Evolutionary conservation across 2,888 invertebrate species (phyloP).

Genomic region (Ochropleura leucogaster): DNA sequence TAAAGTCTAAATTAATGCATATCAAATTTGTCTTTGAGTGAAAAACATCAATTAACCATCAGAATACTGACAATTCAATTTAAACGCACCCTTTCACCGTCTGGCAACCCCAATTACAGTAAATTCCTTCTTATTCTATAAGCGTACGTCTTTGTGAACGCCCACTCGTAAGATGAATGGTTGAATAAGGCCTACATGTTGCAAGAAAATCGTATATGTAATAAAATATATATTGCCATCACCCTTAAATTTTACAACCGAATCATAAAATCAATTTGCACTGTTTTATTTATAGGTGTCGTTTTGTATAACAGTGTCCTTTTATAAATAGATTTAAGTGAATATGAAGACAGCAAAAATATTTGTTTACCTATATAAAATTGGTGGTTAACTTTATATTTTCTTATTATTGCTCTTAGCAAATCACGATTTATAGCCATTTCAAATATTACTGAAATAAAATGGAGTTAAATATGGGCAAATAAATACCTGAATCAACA

Average conservation of each 20-base stretch:
- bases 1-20: neutral
- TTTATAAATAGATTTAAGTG: neutral
- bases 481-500: neutral
- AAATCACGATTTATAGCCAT: neutral
- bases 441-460: neutral
- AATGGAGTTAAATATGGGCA: neutral
- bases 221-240: conserved; percentile 68
- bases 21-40: neutral
- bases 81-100: conserved; percentile 3
- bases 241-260: conserved; percentile 61
- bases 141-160: conserved; percentile 68
- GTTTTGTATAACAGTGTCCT: neutral
- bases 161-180: conserved; percentile 60
- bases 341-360: neutral
- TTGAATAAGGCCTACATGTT: conserved; percentile 63
- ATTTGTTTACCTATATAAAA: too few species aligned
- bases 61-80: neutral
- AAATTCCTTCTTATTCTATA: conserved; percentile 68
- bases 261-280: conserved; percentile 32
- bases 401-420: neutral
- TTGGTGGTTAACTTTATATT: too few species aligned
- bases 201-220: conserved; percentile 63
- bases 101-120: conserved; percentile 63
- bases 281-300: neutral
- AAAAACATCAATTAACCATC: neutral